Evolutionary conservation across 2,113 vertebrate species (phyloP), one percentile per base, ranked within the genome.

Genomic region (Ciconia stormi): DNA sequence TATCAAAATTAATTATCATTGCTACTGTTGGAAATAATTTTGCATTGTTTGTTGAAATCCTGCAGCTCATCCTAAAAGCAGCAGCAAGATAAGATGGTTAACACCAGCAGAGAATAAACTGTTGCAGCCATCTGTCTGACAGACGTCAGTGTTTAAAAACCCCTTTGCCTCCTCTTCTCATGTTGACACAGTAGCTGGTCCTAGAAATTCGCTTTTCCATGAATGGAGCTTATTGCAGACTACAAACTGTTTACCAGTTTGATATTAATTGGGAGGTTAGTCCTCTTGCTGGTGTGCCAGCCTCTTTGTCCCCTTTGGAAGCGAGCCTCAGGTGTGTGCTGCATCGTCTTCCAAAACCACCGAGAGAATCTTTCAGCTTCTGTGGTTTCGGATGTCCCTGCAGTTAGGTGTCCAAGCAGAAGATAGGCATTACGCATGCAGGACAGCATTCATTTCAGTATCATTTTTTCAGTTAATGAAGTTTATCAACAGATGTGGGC

Each of bases 81-180:
- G 22, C 82, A 85, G 53, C 38, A 95, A 87, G 76, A 74, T 66
- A 52, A 32, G 82, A 46, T 67, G 49, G 69, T 77, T 87, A 91
- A 58, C 63, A 34, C 72, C 84, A 93, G 61, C 89, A 70, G 74
- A 79, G 89, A 94, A 85, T 63, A 82, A 89, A 77, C 80, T 47
- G 58, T 72, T 82, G 77, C 86, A 70, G 80, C 93, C 94, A 95
- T 96, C 83, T 96, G 92, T 93, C 81, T 91, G 82, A 70, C 82
- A 90, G 89, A 76, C n/a, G 2, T 29, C n/a, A 22, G 27, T 69
- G 56, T 92, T 89, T 76, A 69, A 88, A 87, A 85, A 50, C 21
- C 59, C 25, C 16, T 94, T 90, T 61, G 72, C 86, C 74, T 63
- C 11, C 27, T 13, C 49, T 59, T 72, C 55, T 63, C 20, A n/a